Conservation (phyloP, 2,113 vertebrate genomes). For the Sceloporus undulatus region DNA sequence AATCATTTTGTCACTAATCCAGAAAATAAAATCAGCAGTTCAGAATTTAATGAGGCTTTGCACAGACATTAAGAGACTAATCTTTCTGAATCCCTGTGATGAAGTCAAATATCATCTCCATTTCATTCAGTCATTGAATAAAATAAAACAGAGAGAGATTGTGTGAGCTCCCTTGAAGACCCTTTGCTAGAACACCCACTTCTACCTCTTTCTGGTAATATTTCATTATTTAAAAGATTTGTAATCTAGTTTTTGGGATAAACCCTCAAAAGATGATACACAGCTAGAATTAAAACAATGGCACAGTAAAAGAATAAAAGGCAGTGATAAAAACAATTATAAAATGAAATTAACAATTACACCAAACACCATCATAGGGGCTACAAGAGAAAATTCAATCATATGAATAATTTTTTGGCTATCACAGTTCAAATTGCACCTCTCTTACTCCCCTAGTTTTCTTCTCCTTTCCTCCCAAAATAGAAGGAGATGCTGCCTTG, state of each 20-base stretch:
- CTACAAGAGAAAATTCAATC: too few relatives aligned
- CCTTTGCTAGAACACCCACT: not conserved
- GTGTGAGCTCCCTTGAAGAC: not conserved
- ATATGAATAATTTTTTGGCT: too few relatives aligned
- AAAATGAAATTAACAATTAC: not conserved
- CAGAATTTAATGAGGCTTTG: not conserved
- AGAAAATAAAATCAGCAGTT: not conserved
- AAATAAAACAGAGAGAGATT: not conserved
- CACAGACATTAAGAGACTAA: not conserved
- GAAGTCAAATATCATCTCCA: not conserved
- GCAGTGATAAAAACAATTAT: not conserved
- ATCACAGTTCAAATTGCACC: too few relatives aligned
- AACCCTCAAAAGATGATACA: not conserved
- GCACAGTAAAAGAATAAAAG: not conserved
- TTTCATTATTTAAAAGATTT: not conserved
- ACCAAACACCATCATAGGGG: not conserved
- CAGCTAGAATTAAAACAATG: not conserved
- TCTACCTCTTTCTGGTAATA: not conserved
- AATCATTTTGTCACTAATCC: constrained; percentile 3
- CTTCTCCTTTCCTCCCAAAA: too few relatives aligned
- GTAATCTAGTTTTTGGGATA: not conserved
- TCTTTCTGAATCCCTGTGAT: not conserved
- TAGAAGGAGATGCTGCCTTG: too few relatives aligned
- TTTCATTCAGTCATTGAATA: not conserved
- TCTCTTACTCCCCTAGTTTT: too few relatives aligned